phyloP scores from a whole-genome alignment of 2,888 invertebrate genomes.

The Dione juno region DNA sequence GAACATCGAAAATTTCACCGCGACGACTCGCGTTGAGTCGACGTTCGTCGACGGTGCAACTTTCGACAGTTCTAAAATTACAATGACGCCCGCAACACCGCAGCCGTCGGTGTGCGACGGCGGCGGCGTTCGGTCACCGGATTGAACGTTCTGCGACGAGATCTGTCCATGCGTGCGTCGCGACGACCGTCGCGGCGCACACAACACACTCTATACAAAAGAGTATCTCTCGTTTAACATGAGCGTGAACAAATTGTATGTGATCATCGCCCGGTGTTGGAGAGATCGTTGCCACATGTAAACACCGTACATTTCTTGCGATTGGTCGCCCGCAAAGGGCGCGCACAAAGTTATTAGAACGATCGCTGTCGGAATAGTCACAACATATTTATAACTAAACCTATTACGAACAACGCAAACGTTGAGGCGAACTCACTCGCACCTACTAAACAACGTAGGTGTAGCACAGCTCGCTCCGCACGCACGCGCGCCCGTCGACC shows the following conservation, averaged over 20 bases:
- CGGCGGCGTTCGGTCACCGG: not conserved
- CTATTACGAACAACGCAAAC: not conserved
- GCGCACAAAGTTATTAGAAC: not conserved
- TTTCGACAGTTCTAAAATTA: too few relatives aligned
- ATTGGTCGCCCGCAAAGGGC: not conserved
- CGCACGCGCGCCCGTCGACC: constrained; percentile 8
- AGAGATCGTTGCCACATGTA: constrained; percentile 6
- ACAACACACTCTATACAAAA: not conserved
- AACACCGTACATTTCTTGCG: too few relatives aligned
- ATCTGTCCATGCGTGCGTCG: not conserved
- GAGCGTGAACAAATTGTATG: not conserved
- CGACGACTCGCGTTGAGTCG: not conserved
- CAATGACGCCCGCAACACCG: not conserved
- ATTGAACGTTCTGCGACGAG: constrained; percentile 8
- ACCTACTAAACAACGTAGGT: not conserved
- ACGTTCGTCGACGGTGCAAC: not conserved
- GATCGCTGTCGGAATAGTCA: not conserved
- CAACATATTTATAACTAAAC: not conserved
- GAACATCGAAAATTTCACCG: not conserved
- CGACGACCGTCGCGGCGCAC: not conserved
- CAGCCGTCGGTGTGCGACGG: not conserved
- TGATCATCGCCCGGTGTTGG: constrained; percentile 12
- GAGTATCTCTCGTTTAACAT: not conserved
- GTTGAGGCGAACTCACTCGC: too few relatives aligned
- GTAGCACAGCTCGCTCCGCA: not conserved